phyloP scores from a whole-genome alignment of 2,888 invertebrate genomes.

The Ametastegia equiseti region DNA sequence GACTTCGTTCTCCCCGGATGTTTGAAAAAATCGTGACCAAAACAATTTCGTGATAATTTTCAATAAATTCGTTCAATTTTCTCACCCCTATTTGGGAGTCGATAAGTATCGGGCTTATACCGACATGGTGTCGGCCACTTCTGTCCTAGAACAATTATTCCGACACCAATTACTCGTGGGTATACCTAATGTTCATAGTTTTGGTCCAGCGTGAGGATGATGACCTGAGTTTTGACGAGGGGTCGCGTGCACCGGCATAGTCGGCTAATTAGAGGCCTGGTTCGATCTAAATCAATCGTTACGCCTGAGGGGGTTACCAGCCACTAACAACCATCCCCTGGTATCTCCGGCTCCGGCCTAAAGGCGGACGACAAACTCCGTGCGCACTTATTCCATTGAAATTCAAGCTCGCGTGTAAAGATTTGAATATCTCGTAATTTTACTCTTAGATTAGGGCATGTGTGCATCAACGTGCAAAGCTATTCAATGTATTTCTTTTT shows the following conservation, averaged over 20 bases:
- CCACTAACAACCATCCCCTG: conserved; percentile 15
- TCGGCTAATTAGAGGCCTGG: conserved; percentile 68
- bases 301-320: conserved; percentile 1
- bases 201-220: conserved; percentile 53
- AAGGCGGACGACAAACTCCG: conserved; percentile 10
- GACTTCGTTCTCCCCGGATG: neutral
- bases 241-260: conserved; percentile 69
- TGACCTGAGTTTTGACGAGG: conserved; percentile 54
- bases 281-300: conserved; percentile 69
- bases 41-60: conserved; percentile 25
- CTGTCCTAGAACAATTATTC: conserved; percentile 32
- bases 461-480: neutral
- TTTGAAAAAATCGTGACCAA: neutral
- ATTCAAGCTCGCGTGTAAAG: neutral
- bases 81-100: neutral
- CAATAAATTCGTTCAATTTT: neutral
- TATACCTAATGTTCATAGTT: conserved; percentile 52
- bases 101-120: neutral
- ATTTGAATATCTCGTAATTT: neutral
- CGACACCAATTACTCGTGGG: conserved; percentile 48
- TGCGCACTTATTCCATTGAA: conserved; percentile 2
- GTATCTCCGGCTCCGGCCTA: neutral
- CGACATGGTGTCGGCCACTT: conserved; percentile 15
- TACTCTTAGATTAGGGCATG: neutral
- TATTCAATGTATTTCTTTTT: neutral